Percentiles rank a stretch among this genome's conserved stretches.
phyloP scores from a whole-genome alignment of 2,113 vertebrate species.

The Prunella fulvescens region DNA sequence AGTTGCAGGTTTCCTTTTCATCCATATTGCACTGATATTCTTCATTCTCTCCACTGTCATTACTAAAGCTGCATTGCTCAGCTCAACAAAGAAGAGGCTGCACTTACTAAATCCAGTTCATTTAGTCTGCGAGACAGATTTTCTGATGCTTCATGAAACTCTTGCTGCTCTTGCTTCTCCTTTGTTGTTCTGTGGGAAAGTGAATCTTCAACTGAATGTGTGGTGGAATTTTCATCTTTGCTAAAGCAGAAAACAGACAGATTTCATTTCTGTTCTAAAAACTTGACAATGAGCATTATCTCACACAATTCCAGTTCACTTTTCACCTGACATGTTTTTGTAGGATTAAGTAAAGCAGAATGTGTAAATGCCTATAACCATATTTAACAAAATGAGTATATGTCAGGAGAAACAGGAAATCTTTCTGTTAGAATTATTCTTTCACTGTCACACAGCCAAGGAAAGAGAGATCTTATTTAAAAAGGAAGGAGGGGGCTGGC shows the following conservation, averaged over 20 bases:
- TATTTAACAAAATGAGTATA: background rate
- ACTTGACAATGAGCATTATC: background rate
- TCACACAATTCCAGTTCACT: background rate
- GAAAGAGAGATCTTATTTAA: background rate
- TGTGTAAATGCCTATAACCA: background rate
- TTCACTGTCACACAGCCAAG: background rate
- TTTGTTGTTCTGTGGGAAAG: slow-evolving; percentile 62
- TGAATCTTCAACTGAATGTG: slow-evolving; percentile 32
- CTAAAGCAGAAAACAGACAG: background rate
- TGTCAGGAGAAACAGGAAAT: background rate
- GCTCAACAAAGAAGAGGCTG: background rate
- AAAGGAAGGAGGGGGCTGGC: background rate
- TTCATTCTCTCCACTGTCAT: background rate
- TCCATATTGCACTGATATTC: background rate
- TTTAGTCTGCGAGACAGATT: slow-evolving; percentile 82
- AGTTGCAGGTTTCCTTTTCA: background rate
- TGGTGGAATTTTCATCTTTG: background rate
- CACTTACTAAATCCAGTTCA: slow-evolving; percentile 84
- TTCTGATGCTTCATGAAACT: slow-evolving; percentile 81
- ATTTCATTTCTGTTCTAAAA: background rate
- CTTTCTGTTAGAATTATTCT: background rate
- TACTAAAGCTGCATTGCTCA: background rate
- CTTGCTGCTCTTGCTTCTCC: slow-evolving; percentile 76
- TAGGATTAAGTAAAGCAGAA: background rate
- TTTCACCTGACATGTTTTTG: background rate